phyloP scores from a whole-genome alignment of 1,140 invertebrate genomes.

The Drosophila nigrodunni region DNA sequence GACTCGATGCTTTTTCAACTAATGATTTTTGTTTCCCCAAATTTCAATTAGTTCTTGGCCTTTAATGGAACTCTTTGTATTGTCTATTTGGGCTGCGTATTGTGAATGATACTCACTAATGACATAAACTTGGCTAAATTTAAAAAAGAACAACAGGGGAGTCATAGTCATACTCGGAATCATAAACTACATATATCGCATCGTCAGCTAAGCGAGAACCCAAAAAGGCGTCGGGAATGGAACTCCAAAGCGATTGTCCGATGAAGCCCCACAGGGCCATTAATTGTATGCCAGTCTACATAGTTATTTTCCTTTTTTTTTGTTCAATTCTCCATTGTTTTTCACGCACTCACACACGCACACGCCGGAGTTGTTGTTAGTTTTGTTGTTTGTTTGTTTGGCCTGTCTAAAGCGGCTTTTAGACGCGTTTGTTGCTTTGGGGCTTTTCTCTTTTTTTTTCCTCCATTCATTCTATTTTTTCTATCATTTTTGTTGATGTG shows the following conservation, averaged over 20 bases:
- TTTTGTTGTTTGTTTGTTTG: slow-evolving; percentile 61
- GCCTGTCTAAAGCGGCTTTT: slow-evolving; percentile 68
- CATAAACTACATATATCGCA: neutral
- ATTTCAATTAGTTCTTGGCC: slow-evolving; percentile 23
- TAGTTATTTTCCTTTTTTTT: slow-evolving; percentile 25
- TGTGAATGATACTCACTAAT: slow-evolving; percentile 20
- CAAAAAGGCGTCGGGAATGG: slow-evolving; percentile 35
- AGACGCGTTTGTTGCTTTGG: slow-evolving; percentile 61
- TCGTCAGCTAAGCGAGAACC: slow-evolving; percentile 12
- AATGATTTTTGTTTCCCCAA: neutral
- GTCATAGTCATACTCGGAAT: too few relatives aligned
- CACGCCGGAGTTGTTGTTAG: slow-evolving; percentile 49
- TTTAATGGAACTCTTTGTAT: neutral
- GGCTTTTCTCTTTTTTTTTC: slow-evolving; percentile 33
- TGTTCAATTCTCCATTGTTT: slow-evolving; percentile 43
- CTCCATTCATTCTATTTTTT: slow-evolving; percentile 2
- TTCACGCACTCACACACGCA: slow-evolving; percentile 35
- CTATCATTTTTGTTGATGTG: slow-evolving; percentile 59
- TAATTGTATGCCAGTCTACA: slow-evolving; percentile 73
- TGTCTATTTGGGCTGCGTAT: neutral
- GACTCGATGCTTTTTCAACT: too few relatives aligned
- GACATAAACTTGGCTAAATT: slow-evolving; percentile 8
- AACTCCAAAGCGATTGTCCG: slow-evolving; percentile 55
- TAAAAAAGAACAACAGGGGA: slow-evolving; percentile 4
- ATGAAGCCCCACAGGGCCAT: slow-evolving; percentile 78